A percentile compares a stretch with the other conserved stretches of the same genome.
These are phyloP conservation scores for Bubo scandiacus DNA, from an alignment of 2,113 vertebrate genomes.

Conservation along the genomic window DNA sequence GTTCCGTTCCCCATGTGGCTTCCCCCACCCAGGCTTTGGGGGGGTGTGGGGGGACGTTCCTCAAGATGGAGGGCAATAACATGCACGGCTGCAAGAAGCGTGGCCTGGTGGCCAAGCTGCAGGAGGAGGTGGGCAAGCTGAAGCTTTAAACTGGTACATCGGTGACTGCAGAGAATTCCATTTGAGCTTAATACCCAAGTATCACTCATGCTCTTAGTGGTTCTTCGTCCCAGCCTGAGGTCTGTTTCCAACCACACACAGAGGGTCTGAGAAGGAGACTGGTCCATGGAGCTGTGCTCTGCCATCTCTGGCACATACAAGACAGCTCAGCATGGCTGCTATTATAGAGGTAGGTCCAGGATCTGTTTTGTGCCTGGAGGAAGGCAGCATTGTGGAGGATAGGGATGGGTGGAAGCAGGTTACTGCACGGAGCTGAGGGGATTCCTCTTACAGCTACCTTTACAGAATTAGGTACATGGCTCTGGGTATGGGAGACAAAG, in stretches of 20 bases:
- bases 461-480: no score
- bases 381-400: neutral
- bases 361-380: neutral
- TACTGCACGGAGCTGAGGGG: neutral
- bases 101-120: neutral
- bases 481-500: no score
- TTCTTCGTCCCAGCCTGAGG: no score
- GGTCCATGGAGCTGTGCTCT: neutral
- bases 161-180: no score
- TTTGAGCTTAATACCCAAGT: no score
- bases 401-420: no score
- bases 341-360: fast-evolving
- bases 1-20: no score
- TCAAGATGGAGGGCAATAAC: neutral
- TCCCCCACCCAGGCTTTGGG: no score
- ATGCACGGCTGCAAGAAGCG: neutral
- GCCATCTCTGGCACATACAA: neutral
- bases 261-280: neutral
- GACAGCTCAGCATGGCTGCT: neutral
- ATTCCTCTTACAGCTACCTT: neutral
- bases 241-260: neutral
- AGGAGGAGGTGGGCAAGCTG: neutral
- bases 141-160: no score
- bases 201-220: no score
- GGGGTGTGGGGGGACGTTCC: no score